phyloP scores from a whole-genome alignment of 2,113 vertebrate genomes.

The Myotis davidii region DNA sequence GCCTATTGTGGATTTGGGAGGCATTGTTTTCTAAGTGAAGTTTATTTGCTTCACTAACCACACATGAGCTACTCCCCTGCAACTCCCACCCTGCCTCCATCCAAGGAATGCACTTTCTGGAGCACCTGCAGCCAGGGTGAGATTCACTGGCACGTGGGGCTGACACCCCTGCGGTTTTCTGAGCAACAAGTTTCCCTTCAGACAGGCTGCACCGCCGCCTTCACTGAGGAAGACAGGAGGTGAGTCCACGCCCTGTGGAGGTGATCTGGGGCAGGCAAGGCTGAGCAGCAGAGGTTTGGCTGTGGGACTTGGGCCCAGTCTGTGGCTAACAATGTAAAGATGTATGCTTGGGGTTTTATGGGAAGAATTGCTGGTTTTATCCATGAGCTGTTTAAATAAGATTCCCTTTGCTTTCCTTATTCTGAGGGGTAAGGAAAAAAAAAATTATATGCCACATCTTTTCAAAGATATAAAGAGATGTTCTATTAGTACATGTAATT shows the following conservation, averaged over 20 bases:
- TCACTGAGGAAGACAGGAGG: not conserved
- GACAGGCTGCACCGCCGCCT: not conserved
- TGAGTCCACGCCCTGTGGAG: slow-evolving; percentile 10
- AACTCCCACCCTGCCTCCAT: slow-evolving; percentile 17
- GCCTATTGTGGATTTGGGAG: not conserved
- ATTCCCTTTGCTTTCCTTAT: not conserved
- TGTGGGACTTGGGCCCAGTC: slow-evolving; percentile 13
- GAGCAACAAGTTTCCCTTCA: not conserved
- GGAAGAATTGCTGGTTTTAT: not conserved
- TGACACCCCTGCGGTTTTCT: not conserved
- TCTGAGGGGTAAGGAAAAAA: not conserved
- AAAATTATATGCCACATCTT: not conserved
- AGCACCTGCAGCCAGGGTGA: slow-evolving; percentile 22
- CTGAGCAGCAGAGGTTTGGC: slow-evolving; percentile 67
- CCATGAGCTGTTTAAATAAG: not conserved
- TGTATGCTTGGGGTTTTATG: not conserved
- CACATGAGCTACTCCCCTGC: slow-evolving; percentile 73
- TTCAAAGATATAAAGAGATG: not conserved
- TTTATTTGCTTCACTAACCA: slow-evolving; percentile 53
- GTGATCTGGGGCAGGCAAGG: not conserved
- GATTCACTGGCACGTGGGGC: slow-evolving; percentile 50
- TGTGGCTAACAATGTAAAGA: not conserved
- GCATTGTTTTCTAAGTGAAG: not conserved
- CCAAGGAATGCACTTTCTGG: slow-evolving; percentile 45
- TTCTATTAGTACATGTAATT: not conserved